A percentile compares a stretch with the other conserved stretches of the same genome.
Evolutionary conservation across 37 sponge, comb jelly and placozoan genomes (phyloP).

Genomic region (Axinella damicornis): DNA sequence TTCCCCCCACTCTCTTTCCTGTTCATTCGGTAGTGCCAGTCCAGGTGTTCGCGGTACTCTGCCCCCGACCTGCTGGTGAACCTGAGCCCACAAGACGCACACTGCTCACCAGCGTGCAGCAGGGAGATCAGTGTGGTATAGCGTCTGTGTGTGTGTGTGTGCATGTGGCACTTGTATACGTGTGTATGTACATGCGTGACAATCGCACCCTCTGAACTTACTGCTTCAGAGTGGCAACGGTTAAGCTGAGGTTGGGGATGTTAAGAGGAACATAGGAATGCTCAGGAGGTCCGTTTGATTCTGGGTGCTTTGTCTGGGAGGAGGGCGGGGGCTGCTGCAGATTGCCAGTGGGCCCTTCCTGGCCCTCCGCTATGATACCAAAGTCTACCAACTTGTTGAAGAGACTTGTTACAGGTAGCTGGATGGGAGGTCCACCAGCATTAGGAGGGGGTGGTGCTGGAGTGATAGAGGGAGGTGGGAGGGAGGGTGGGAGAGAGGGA

Average conservation of each 20-base stretch:
- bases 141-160: conserved; percentile 37
- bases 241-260: conserved; percentile 60
- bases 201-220: conserved; percentile 43
- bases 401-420: neutral
- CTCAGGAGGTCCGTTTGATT: neutral
- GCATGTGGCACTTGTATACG: neutral
- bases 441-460: conserved; percentile 5
- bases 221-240: conserved; percentile 64
- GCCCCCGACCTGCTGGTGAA: conserved; percentile 58
- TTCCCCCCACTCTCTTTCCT: conserved; percentile 43
- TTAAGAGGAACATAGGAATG: neutral
- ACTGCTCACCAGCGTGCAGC: conserved; percentile 84
- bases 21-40: conserved; percentile 95
- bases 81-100: conserved; percentile 91
- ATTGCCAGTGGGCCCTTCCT: neutral
- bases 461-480: neutral
- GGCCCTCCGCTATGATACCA: conserved; percentile 14
- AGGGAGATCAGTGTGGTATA: conserved; percentile 53
- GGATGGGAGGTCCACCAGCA: neutral
- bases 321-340: neutral
- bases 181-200: too few species aligned
- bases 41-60: conserved; percentile 84
- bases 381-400: conserved; percentile 24
- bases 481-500: too few species aligned
- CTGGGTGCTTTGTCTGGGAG: neutral